Base-by-base conservation (phyloP, 2,888 invertebrate species). In the Rhagium mordax region DNA sequence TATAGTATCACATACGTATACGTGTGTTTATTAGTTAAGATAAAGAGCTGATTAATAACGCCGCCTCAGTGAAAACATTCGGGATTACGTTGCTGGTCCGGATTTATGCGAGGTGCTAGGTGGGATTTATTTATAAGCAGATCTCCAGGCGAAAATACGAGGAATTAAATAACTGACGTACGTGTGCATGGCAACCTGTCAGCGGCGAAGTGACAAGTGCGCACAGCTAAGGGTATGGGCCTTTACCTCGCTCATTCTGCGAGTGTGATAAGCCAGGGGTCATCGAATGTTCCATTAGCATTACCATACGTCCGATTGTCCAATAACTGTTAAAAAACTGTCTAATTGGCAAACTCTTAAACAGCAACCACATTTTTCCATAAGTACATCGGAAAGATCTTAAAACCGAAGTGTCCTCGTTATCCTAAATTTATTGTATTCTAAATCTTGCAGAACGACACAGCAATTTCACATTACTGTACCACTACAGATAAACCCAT, bases 21-120 rank as follows among this genome's bases (percentile, higher is more conserved):
- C 75, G 76, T 78, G 76, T 78, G 75, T 78, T 77, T 78, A 77
- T 77, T 76, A 69, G 51, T 62, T n/a, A 6, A 74, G 76, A 74
- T 74, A 77, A 76, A 66, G 61, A 51, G 53, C 71, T 74, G 77
- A 76, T 79, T 77, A 79, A 77, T 62, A 70, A 70, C 66, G 55
- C 61, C 53, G 61, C n/a, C 6, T 66, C 53, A 64, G 24, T 72
- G 68, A 73, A 71, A 75, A 74, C 62, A 13, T 61, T 53, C 59
- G 1, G 16, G 57, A 57, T 64, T 41, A 24, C 24, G 16, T 27
- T n/a, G 7, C 27, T 33, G 27, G 21, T 1, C 10, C 8, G 15
- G 18, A 33, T 59, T 59, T 59, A 59, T 10, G 27, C 18, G 59
- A 59, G 7, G 15, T 24, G 15, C 24, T 55, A n/a, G 15, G 13